Evolutionary conservation across 2,797 vertebrate genomes (phyloP).

Genomic region (Schizopygopsis malacanthus): DNA sequence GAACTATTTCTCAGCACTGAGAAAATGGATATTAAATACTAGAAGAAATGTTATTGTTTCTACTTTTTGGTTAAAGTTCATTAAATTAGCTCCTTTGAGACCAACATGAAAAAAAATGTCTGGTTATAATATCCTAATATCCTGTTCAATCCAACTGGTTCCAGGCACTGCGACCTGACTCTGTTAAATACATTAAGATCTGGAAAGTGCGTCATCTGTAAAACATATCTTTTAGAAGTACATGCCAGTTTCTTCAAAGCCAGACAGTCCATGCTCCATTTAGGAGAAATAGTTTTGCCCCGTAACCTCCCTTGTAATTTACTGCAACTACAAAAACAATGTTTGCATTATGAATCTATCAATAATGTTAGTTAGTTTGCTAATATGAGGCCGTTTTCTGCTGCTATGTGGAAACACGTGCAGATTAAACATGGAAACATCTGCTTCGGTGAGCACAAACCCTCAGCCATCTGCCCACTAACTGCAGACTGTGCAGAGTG

Average conservation of each 20-base stretch:
- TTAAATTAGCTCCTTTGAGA: background rate
- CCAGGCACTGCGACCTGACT: background rate
- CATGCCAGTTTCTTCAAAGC: conserved; percentile 18
- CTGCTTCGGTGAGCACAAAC: conserved; percentile 35
- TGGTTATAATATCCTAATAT: conserved; percentile 38
- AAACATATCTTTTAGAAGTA: conserved; percentile 38
- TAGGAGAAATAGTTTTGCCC: conserved; percentile 19
- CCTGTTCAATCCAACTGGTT: conserved; percentile 25
- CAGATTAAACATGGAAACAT: conserved; percentile 31
- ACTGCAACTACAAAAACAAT: conserved; percentile 20
- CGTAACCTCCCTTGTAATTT: conserved; percentile 11
- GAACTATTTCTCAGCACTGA: background rate
- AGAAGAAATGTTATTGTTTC: background rate
- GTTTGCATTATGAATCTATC: conserved; percentile 25
- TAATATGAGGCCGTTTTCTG: background rate
- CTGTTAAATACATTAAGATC: conserved; percentile 52
- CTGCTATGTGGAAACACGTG: background rate
- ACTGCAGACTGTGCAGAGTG: conserved; percentile 21
- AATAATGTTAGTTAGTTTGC: conserved; percentile 20
- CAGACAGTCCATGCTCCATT: conserved; percentile 5
- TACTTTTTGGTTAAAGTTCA: background rate
- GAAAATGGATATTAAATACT: background rate
- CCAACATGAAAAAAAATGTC: conserved; percentile 43
- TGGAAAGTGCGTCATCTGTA: conserved; percentile 39
- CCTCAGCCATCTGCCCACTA: conserved; percentile 32